Evolutionary conservation across 2,797 vertebrate species (phyloP), one percentile per base, ranked within the genome.

Genomic region (Capromys pilorides): DNA sequence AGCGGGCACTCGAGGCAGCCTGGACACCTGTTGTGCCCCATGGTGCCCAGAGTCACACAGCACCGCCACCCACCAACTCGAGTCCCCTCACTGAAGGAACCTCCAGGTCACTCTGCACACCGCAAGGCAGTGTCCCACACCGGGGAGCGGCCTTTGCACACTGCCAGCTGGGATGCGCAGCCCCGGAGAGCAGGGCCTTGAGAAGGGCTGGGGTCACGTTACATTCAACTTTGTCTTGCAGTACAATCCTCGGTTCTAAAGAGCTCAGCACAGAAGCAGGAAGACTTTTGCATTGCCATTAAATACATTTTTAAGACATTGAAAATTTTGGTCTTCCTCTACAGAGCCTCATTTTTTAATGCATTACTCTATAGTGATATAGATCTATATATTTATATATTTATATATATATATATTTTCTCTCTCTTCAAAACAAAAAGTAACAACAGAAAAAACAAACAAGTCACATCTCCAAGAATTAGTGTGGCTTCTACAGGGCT

Each of bases 211-310:
- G 93, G 95, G 95, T 97, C 98, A 97, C 98, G 99, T 99, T 99
- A 99, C 99, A 99, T 99, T 99, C 99, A 99, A 98, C 98, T 98
- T 98, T 98, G 99, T 99, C 99, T 99, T 98, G 98, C 99, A 98
- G 99, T 99, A 99, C 99, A 99, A 99, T 99, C 99, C 98, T 98
- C 98, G 97, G 97, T 97, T 98, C 98, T 97, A 77, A 97, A 96
- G 97, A 98, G 97, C 96, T 98, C 98, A 97, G 98, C 97, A 96
- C 78, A 90, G 97, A 97, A 98, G 98, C 97, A 98, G 98, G 98
- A 98, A 98, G 98, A 98, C 97, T 26, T 94, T 96, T 59, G 41
- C 97, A 97, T 91, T 98, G 98, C 96, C 90, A 88, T 97, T 98
- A 94, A 83, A 26, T 93, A 82, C 45, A 96, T 87, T 95, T 97